Percentiles rank a stretch among this genome's conserved stretches.
These are phyloP conservation scores for Conops quadrifasciatus DNA, from an alignment of 2,888 invertebrate genomes.

Conservation along the genomic window DNA sequence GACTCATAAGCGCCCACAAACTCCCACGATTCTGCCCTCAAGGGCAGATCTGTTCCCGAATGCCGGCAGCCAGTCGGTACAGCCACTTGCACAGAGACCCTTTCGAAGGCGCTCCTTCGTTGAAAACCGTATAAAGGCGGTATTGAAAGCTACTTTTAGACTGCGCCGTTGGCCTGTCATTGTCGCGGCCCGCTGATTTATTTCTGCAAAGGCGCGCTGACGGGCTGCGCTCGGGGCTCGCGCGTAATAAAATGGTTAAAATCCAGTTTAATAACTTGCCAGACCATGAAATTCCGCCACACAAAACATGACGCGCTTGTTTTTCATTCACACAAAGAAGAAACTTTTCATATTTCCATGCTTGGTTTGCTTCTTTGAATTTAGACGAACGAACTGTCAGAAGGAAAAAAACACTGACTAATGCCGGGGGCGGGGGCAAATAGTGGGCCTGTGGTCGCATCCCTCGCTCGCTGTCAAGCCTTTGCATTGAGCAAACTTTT, in stretches of 20 bases:
- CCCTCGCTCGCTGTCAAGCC: no score
- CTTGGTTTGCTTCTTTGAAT: constrained; percentile 26
- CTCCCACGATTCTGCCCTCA: neutral
- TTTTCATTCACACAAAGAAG: constrained; percentile 41
- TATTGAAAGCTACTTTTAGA: constrained; percentile 15
- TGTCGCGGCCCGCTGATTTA: constrained; percentile 2
- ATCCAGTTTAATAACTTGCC: constrained; percentile 57
- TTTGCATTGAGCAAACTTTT: constrained; percentile 31
- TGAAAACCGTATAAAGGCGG: constrained; percentile 6
- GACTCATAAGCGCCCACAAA: constrained; percentile 10
- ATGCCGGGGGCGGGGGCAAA: no score
- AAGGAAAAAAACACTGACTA: no score
- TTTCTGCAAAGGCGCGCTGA: neutral
- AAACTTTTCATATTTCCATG: constrained; percentile 36
- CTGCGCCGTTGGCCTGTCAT: neutral
- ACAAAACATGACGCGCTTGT: constrained; percentile 53
- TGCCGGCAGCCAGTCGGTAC: neutral
- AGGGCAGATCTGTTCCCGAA: neutral
- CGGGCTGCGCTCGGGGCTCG: neutral
- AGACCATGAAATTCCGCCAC: constrained; percentile 64
- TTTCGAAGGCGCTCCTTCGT: neutral
- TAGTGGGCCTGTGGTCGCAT: no score
- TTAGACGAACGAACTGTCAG: neutral
- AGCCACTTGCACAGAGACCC: neutral
- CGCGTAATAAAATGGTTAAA: constrained; percentile 26